Evolutionary conservation across 2,113 vertebrate genomes (phyloP), one percentile per base, ranked within the genome.

Genomic region (Typhlomys cinereus): DNA sequence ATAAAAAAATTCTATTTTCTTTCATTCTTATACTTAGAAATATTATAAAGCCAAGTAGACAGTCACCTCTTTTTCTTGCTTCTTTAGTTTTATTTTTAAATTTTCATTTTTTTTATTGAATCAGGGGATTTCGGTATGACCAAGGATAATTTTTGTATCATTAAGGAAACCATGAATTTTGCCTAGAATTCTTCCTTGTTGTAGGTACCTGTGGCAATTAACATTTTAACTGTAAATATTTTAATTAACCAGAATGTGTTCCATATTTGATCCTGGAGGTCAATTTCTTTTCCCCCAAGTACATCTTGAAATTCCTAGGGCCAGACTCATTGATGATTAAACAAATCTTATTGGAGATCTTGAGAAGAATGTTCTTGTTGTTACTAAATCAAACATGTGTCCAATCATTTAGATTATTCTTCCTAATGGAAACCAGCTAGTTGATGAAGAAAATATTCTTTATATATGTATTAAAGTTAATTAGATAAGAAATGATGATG

Each of bases 1-100:
- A 88, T 69, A 13, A 85, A 89, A 87, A 66, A 25, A 44, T n/a
- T n/a, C n/a, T 31, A 36, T 91, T 85, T 50, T 36, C 27, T 62
- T 95, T 93, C 57, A 3, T 70, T 93, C 10, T 95, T 84, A 88
- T 39, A 36, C 23, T 70, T 85, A 81, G 23, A 48, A 70, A 76
- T 85, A 89, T 76, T 94, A 85, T 70, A 74, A 52, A 57, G n/a
- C 83, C 34, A 81, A 75, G 36, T 69, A 80, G 75, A 70, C 48
- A 69, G 11, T 79, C 20, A 39, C 10, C 7, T 48, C 23, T 76
- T 74, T 79, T 67, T 14, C 5, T 34, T 52, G 4, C 20, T 80
- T 79, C 39, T 88, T 92, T 84, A 5, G 8, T 54, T 91, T 85
- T 27, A 54, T 78, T 79, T 91, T n/a, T 83, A 71, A 66, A 66